Evolutionary conservation across 1,140 invertebrate species (phyloP), one percentile per base, ranked within the genome.

Genomic region (Rhagoletis zephyria): DNA sequence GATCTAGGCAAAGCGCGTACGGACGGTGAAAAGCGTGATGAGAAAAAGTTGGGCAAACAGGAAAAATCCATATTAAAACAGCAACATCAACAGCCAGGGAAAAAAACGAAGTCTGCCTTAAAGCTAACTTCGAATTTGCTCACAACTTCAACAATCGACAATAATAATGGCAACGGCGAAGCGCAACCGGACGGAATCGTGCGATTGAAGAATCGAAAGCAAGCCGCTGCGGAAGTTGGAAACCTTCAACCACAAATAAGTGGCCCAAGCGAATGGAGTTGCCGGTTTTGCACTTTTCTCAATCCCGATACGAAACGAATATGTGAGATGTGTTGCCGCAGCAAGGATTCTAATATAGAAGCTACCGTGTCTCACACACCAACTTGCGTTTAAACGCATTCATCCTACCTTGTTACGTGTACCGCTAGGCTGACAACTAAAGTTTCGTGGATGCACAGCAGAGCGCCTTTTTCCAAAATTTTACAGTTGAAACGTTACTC

Each of bases 281-380:
- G 96, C 91, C 93, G 93, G 0, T 94, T 94, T 51, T 97, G 96
- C 92, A 97, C 96, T 30, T 97, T 94, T 93, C 91, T 95, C 2
- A 97, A 97, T 91, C 89, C 93, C 3, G 89, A 91, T 5, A 90
- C 93, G 0, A 94, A 91, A 74, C 94, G 95, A 45, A 95, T 96
- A 88, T 97, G 96, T 90, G 95, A 96, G 87, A 97, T 97, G 94
- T 97, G 96, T 90, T 94, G 94, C 42, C 96, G 95, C 89, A 92
- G 90, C 85, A 92, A 92, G 89, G 91, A 93, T 85, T 92, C 91
- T 48, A 91, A 90, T 87, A 86, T 90, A 56, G 90, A 92, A 87
- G 90, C 90, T 42, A 89, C 90, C 14, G 87, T 87, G 88, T 90
- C 59, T 89, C 90, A 81, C 90, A 85, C 91, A 88, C 77, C 92